phyloP scores from a whole-genome alignment of 2,888 invertebrate species.

The Amorpha juglandis region DNA sequence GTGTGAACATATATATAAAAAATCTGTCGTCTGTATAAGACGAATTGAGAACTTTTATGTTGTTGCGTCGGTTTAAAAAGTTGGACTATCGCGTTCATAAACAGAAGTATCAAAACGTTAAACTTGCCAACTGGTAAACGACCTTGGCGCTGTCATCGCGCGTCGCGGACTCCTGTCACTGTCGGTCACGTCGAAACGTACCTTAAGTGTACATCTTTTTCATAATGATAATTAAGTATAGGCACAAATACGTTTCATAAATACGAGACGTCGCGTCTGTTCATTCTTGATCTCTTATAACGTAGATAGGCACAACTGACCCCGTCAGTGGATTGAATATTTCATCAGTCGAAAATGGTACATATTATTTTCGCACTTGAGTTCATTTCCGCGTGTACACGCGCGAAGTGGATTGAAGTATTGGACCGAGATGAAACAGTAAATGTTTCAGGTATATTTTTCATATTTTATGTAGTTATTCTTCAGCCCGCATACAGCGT shows the following conservation, averaged over 20 bases:
- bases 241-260: neutral
- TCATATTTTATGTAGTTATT: constrained; percentile 52
- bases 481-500: neutral
- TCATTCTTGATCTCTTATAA: constrained; percentile 3
- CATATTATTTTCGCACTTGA: constrained; percentile 48
- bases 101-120: no score
- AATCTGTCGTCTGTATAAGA: no score
- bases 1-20: no score
- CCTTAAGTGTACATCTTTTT: no score
- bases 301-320: constrained; percentile 34
- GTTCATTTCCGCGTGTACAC: constrained; percentile 47
- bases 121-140: no score
- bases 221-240: no score
- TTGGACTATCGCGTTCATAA: no score
- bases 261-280: constrained; percentile 8
- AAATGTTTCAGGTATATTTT: constrained; percentile 54
- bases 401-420: constrained; percentile 53
- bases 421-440: constrained; percentile 52
- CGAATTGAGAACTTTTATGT: no score
- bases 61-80: no score
- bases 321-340: constrained; percentile 44
- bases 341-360: constrained; percentile 45
- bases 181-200: no score
- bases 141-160: no score
- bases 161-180: no score